Evolutionary conservation across 2,888 invertebrate species (phyloP).

Genomic region (Pristionchus entomophagus): DNA sequence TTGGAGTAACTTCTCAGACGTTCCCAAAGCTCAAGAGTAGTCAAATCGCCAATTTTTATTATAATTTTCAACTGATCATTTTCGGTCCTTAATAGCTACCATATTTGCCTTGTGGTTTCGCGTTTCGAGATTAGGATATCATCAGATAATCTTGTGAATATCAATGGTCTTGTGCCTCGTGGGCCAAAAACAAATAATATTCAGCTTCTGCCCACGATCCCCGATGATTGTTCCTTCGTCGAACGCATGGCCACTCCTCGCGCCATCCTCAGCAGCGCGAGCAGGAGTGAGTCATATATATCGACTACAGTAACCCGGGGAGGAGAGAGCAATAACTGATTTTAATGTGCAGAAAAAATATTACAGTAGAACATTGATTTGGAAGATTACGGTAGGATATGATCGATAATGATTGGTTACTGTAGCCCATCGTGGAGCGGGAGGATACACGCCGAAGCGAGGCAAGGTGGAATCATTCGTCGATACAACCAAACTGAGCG

Average conservation of each 20-base stretch:
- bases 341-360: not conserved
- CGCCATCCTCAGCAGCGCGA: not conserved
- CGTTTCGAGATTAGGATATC: too few relatives aligned
- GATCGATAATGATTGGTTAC: too few relatives aligned
- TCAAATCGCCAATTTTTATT: too few relatives aligned
- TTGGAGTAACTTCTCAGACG: too few relatives aligned
- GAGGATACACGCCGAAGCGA: slow-evolving; percentile 35
- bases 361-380: too few relatives aligned
- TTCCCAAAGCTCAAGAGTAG: too few relatives aligned
- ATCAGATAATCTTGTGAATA: too few relatives aligned
- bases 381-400: not conserved
- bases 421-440: slow-evolving; percentile 25
- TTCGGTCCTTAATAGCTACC: too few relatives aligned
- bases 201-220: not conserved
- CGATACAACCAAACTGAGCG: slow-evolving; percentile 37
- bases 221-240: slow-evolving; percentile 17
- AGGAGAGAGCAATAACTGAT: not conserved
- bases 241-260: slow-evolving; percentile 40
- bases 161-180: too few relatives aligned
- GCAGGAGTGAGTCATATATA: not conserved
- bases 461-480: slow-evolving; percentile 34
- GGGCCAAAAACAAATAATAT: not conserved
- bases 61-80: too few relatives aligned
- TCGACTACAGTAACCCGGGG: not conserved
- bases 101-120: too few relatives aligned